Evolutionary conservation across 2,888 invertebrate genomes (phyloP).

Genomic region (Lingula anatina): DNA sequence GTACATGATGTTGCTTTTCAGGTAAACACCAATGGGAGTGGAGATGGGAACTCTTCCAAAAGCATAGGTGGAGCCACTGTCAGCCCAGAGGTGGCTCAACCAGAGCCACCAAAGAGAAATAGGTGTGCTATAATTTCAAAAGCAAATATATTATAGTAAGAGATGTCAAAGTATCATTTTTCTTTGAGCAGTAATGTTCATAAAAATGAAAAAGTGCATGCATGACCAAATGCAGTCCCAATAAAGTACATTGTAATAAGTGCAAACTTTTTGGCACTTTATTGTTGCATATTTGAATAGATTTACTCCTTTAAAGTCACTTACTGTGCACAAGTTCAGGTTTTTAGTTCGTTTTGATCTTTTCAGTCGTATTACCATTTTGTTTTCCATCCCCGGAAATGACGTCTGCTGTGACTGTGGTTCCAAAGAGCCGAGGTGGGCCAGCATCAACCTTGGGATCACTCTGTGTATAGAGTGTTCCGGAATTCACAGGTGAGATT

Average conservation of each 20-base stretch:
- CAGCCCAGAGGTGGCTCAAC: too few relatives aligned
- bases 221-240: too few relatives aligned
- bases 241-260: too few relatives aligned
- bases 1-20: background rate
- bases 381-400: slow-evolving; percentile 73
- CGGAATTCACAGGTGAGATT: slow-evolving; percentile 55
- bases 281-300: too few relatives aligned
- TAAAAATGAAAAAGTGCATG: too few relatives aligned
- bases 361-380: slow-evolving; percentile 26
- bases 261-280: too few relatives aligned
- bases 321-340: background rate
- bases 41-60: too few relatives aligned
- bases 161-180: background rate
- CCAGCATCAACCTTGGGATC: slow-evolving; percentile 94
- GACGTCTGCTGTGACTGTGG: slow-evolving; percentile 91
- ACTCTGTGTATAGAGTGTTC: slow-evolving; percentile 83
- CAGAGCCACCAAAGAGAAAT: too few relatives aligned
- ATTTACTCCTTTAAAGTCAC: too few relatives aligned
- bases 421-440: slow-evolving; percentile 84
- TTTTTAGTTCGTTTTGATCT: too few relatives aligned
- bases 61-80: too few relatives aligned
- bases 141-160: background rate
- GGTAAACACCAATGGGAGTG: too few relatives aligned
- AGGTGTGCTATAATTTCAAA: background rate
- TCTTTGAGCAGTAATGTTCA: background rate